A percentile compares a stretch with the other conserved stretches of the same genome.
Evolutionary conservation across 1,140 invertebrate genomes (phyloP).

Genomic region (Amyelois transitella): DNA sequence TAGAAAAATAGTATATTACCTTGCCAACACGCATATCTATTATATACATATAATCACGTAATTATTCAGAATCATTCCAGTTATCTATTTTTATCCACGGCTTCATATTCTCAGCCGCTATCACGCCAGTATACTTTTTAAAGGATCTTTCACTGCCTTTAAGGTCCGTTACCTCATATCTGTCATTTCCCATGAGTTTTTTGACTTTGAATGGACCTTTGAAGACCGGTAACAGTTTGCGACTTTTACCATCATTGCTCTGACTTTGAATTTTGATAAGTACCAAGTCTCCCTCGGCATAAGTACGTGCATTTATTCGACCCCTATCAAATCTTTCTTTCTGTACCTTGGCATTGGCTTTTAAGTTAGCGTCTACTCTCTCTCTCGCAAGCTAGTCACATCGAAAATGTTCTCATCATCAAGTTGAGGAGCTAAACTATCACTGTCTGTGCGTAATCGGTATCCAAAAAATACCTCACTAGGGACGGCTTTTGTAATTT

Average conservation of each 20-base stretch:
- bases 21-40: no score
- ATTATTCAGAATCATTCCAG: no score
- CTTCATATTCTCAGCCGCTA: no score
- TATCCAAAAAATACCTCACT: conserved; percentile 37
- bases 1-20: no score
- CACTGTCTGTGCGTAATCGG: conserved; percentile 5
- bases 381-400: conserved; percentile 6
- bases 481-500: conserved; percentile 14
- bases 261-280: conserved; percentile 14
- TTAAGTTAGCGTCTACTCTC: conserved; percentile 8
- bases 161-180: conserved; percentile 11
- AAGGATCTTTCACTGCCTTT: no score
- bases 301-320: neutral
- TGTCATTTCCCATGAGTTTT: conserved; percentile 10
- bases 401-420: neutral
- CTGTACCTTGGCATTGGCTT: conserved; percentile 6
- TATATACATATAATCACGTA: no score
- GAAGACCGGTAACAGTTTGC: conserved; percentile 13
- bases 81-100: no score
- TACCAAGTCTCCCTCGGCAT: conserved; percentile 14
- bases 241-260: conserved; percentile 13
- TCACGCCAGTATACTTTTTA: no score
- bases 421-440: conserved; percentile 1
- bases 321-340: conserved; percentile 12
- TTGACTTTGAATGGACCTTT: conserved; percentile 15